Evolutionary conservation across 2,797 vertebrate genomes (phyloP), one percentile per base, ranked within the genome.

Genomic region (Poeciliopsis gracilis): DNA sequence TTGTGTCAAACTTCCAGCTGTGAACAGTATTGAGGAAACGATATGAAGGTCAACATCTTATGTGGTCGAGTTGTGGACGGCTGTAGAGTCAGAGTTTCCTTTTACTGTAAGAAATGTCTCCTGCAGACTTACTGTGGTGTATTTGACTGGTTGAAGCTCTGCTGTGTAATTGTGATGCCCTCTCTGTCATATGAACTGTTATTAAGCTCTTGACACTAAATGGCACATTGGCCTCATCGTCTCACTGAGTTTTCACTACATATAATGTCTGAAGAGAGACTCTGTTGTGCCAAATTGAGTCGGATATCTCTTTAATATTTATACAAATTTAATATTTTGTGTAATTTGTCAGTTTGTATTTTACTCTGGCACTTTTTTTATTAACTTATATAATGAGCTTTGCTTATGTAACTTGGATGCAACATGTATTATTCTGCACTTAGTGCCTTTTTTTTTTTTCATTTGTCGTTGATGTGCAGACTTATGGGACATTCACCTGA

Each of bases 211-310:
- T 53, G 77, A 71, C 73, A 79, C 76, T 46, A 72, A 77, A 76
- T 79, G 71, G 88, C 86, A 86, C 49, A 72, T 74, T 78, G 72
- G 57, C 49, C 72, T 86, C 82, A 77, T 51, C 75, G 76, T 76
- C 76, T 77, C 46, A 8, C 73, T 57, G 79, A 85, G 45, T 87
- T 46, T 78, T 70, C 73, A 1, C 83, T 10, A n/a, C n/a, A 49
- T 63, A 70, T 85, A 86, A 47, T 73, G 61, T 75, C 30, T 69
- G 66, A 4, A 77, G 53, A 18, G 2, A 78, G 38, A 72, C 9
- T 76, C 28, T 70, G 36, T 63, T 61, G 71, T 82, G 63, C 47
- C 69, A 30, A 75, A 61, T 61, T 78, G 49, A 83, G 30, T 79
- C 77, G 30, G 71, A 84, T 53, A 45, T 75, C 23, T 82, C 80